A percentile compares a stretch with the other conserved stretches of the same genome.
Evolutionary conservation across 2,797 vertebrate species (phyloP).

Genomic region (Lacerta agilis): DNA sequence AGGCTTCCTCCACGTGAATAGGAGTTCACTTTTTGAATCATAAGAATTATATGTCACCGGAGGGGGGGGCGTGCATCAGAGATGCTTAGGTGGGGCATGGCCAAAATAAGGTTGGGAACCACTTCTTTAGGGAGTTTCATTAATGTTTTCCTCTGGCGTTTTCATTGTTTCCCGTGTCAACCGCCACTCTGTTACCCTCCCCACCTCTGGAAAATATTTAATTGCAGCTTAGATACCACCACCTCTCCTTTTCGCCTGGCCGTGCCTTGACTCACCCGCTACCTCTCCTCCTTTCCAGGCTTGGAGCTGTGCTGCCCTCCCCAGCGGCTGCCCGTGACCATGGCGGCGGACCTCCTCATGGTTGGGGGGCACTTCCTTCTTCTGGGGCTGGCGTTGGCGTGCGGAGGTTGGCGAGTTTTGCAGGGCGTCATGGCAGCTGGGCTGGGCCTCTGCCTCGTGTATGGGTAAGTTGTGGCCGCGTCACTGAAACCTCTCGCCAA

Average conservation of each 20-base stretch:
- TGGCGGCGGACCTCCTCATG: conserved; percentile 84
- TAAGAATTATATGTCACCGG: no score
- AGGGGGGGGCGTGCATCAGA: no score
- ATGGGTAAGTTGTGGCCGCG: conserved; percentile 78
- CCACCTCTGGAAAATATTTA: no score
- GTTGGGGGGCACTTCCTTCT: conserved; percentile 88
- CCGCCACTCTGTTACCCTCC: no score
- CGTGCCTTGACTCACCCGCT: not conserved
- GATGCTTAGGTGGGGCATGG: no score
- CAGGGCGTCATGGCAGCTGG: conserved; percentile 87
- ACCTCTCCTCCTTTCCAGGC: conserved; percentile 74
- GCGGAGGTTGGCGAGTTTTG: conserved; percentile 88
- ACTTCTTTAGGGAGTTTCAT: no score
- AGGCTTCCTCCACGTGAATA: no score
- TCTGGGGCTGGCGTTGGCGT: conserved; percentile 86
- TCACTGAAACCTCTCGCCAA: not conserved
- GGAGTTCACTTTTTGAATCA: no score
- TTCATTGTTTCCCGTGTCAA: not conserved
- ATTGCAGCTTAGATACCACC: no score
- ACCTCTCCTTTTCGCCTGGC: no score
- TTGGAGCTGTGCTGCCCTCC: conserved; percentile 91
- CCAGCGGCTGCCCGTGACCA: conserved; percentile 83
- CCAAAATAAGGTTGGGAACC: no score
- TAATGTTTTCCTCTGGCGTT: no score
- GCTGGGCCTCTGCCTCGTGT: conserved; percentile 87